Evolutionary conservation across 1,140 invertebrate genomes (phyloP).

Genomic region (Ips typographus): DNA sequence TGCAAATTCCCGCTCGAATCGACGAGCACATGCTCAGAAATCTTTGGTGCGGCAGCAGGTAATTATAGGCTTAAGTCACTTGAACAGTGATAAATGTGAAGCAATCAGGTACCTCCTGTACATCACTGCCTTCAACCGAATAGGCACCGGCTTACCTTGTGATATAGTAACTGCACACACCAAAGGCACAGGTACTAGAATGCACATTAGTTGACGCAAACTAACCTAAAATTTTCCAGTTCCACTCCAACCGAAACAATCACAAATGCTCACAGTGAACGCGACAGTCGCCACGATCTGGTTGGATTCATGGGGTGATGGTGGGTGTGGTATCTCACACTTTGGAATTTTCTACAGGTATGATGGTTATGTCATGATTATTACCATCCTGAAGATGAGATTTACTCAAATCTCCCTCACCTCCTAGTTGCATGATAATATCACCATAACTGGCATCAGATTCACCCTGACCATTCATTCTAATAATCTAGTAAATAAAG

Average conservation of each 20-base stretch:
- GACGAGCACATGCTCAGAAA: constrained; percentile 75
- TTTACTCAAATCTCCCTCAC: too few species aligned
- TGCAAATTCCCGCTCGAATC: constrained; percentile 76
- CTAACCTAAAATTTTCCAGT: constrained; percentile 55
- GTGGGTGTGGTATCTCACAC: constrained; percentile 84
- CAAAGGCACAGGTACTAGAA: constrained; percentile 69
- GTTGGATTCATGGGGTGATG: constrained; percentile 85
- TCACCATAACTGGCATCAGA: too few species aligned
- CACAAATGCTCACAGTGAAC: constrained; percentile 83
- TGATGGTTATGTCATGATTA: too few species aligned
- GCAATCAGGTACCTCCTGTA: constrained; percentile 71
- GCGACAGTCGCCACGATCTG: constrained; percentile 86
- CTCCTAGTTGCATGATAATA: too few species aligned
- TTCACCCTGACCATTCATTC: too few species aligned
- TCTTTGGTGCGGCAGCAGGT: constrained; percentile 81
- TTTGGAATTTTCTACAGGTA: constrained; percentile 80
- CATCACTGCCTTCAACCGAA: constrained; percentile 85
- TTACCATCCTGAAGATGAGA: too few species aligned
- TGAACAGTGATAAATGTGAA: too few species aligned
- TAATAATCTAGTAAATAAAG: too few species aligned
- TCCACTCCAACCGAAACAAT: constrained; percentile 76
- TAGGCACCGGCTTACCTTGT: constrained; percentile 84
- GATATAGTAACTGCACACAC: constrained; percentile 82
- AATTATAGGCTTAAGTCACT: neutral
- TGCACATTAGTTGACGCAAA: neutral